Evolutionary conservation across 1,140 invertebrate genomes (phyloP).

Genomic region (Ganaspis sp.): DNA sequence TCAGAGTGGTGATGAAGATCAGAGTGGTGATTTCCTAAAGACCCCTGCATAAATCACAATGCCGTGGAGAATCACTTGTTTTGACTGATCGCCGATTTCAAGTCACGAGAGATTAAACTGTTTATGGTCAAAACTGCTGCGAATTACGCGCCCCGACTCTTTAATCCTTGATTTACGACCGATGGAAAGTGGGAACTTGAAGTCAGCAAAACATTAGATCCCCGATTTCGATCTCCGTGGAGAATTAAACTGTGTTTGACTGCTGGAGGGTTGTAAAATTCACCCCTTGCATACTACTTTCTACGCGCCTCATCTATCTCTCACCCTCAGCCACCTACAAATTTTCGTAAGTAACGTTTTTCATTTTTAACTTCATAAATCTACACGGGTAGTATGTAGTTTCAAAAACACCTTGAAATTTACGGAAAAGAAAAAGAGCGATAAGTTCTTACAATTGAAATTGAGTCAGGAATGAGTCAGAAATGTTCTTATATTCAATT

Average conservation of each 20-base stretch:
- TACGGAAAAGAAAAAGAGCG: too few species aligned
- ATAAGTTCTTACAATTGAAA: too few species aligned
- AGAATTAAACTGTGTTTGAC: slow-evolving; percentile 65
- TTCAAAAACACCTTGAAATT: not conserved
- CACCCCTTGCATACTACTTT: slow-evolving; percentile 53
- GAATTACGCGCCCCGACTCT: slow-evolving; percentile 69
- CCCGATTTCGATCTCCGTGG: slow-evolving; percentile 67
- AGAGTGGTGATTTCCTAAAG: slow-evolving; percentile 36
- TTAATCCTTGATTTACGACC: slow-evolving; percentile 74
- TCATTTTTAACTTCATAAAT: not conserved
- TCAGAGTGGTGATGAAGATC: not conserved
- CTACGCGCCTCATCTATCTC: slow-evolving; percentile 38
- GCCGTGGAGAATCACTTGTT: slow-evolving; percentile 73
- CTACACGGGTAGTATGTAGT: not conserved
- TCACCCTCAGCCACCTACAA: not conserved
- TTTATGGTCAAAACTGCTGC: slow-evolving; percentile 74
- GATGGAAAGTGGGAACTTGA: slow-evolving; percentile 44
- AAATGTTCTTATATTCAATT: too few species aligned
- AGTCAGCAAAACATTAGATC: slow-evolving; percentile 49
- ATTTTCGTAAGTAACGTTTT: not conserved
- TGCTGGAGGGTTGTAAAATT: slow-evolving; percentile 50
- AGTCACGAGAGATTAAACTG: slow-evolving; percentile 71
- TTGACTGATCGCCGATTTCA: slow-evolving; percentile 70
- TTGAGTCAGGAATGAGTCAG: too few species aligned
- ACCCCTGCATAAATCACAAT: slow-evolving; percentile 38